Percentiles rank a stretch among this genome's conserved stretches.
Conservation (phyloP, 2,797 vertebrate species). For the Ficedula albicollis region DNA sequence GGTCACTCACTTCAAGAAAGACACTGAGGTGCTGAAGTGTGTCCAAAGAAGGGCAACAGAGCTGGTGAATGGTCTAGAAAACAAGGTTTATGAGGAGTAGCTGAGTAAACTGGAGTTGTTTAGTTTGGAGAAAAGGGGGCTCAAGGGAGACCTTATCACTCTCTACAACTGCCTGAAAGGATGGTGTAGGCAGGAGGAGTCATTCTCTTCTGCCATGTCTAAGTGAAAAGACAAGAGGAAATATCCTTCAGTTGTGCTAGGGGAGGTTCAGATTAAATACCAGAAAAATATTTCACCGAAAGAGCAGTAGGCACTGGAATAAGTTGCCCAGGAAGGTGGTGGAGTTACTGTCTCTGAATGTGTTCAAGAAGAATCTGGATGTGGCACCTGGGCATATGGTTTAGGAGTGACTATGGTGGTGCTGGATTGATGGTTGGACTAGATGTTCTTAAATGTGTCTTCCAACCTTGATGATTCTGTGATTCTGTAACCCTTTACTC, state of each 20-base stretch:
- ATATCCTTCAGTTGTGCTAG: background rate
- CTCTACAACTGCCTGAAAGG: background rate
- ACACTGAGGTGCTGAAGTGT: background rate
- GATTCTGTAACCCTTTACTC: background rate
- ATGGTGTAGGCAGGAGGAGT: background rate
- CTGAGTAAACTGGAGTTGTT: background rate
- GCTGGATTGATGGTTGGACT: background rate
- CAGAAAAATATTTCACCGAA: background rate
- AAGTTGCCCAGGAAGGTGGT: background rate
- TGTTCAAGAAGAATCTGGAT: background rate
- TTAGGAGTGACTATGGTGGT: background rate
- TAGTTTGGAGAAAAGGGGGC: background rate
- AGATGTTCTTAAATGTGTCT: background rate
- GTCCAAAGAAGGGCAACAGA: background rate
- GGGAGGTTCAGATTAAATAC: background rate
- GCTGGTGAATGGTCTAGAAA: background rate
- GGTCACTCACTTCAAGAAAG: background rate
- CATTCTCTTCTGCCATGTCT: background rate
- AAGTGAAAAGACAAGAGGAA: background rate
- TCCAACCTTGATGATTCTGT: background rate
- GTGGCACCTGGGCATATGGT: background rate
- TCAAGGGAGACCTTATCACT: background rate
- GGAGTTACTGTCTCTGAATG: background rate
- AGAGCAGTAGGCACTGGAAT: background rate
- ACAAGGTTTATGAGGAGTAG: background rate